These are phyloP conservation scores for Escarpia spicata DNA, from an alignment of 2,888 invertebrate genomes.

Conservation along the genomic window DNA sequence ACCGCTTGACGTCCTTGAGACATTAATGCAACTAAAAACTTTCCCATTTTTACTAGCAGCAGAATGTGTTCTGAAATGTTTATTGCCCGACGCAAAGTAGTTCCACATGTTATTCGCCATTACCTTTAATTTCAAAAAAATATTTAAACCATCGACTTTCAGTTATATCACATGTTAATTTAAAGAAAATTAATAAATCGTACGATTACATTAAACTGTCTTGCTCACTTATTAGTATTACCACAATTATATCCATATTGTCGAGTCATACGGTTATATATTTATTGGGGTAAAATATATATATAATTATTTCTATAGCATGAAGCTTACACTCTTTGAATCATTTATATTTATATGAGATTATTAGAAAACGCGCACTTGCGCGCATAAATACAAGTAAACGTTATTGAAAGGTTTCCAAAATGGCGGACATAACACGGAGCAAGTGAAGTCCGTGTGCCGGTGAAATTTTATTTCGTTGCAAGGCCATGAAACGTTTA, in stretches of 20 bases:
- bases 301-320: neutral
- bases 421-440: constrained; percentile 11
- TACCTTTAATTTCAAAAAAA: neutral
- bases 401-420: constrained; percentile 13
- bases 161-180: neutral
- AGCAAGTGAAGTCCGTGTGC: neutral
- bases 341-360: neutral
- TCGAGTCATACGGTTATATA: neutral
- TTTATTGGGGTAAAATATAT: neutral
- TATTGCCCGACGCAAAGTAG: neutral
- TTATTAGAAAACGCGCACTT: constrained; percentile 6
- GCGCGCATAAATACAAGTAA: constrained; percentile 1
- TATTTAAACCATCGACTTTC: neutral
- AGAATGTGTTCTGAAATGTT: neutral
- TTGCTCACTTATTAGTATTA: neutral
- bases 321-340: neutral
- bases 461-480: constrained; percentile 11
- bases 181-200: neutral
- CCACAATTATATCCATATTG: neutral
- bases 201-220: neutral
- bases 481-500: constrained; percentile 58
- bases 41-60: neutral
- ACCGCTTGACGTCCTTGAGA: neutral
- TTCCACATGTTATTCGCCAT: neutral
- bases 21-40: neutral